phyloP scores from a whole-genome alignment of 2,797 vertebrate genomes.

The Typhlichthys subterraneus region DNA sequence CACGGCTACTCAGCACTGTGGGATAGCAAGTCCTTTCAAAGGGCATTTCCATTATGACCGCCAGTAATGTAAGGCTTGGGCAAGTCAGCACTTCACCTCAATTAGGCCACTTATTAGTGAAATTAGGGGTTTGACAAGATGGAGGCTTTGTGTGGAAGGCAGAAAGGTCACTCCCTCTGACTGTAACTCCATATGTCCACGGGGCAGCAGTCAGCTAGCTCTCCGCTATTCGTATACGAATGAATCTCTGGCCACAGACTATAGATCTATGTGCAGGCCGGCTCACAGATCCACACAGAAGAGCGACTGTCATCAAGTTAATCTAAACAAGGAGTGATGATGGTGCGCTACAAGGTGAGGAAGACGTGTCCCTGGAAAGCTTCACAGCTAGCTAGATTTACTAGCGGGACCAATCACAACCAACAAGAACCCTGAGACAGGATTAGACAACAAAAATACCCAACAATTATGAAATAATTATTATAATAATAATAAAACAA shows the following conservation, averaged over 20 bases:
- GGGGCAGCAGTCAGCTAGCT: constrained; percentile 8
- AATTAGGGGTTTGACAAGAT: constrained; percentile 60
- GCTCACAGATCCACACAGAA: constrained; percentile 27
- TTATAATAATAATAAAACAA: neutral
- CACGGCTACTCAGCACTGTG: constrained; percentile 47
- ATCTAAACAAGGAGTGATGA: constrained; percentile 47
- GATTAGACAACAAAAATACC: constrained; percentile 56
- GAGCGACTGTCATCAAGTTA: constrained; percentile 43
- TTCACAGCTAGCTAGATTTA: constrained; percentile 24
- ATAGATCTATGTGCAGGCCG: constrained; percentile 26
- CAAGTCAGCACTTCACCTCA: constrained; percentile 43
- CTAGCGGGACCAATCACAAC: constrained; percentile 27
- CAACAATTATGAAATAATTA: constrained; percentile 21
- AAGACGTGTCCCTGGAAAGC: constrained; percentile 36
- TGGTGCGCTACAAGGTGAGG: constrained; percentile 19
- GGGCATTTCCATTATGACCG: constrained; percentile 52
- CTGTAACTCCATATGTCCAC: constrained; percentile 19
- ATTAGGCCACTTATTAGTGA: constrained; percentile 58
- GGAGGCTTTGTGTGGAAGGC: constrained; percentile 8
- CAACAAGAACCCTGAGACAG: constrained; percentile 39
- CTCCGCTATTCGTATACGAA: constrained; percentile 41
- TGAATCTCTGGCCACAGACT: constrained; percentile 20
- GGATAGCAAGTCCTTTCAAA: constrained; percentile 45
- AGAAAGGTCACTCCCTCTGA: constrained; percentile 13
- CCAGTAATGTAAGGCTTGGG: constrained; percentile 36